Evolutionary conservation across 2,113 vertebrate genomes (phyloP).

Genomic region (Heterotilapia buettikoferi): DNA sequence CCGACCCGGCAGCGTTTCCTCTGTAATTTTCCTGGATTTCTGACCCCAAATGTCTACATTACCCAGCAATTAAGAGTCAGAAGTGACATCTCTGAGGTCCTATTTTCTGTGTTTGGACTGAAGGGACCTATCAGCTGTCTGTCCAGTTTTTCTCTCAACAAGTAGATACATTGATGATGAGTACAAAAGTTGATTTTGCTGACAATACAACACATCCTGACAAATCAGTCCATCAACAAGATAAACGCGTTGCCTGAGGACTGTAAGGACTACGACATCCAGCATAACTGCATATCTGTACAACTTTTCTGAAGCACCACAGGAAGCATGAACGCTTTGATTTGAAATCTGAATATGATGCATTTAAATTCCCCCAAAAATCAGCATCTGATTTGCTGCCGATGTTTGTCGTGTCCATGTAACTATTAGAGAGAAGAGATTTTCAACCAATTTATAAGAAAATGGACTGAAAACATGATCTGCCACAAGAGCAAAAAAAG

Average conservation of each 20-base stretch:
- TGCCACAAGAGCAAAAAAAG: background rate
- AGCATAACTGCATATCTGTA: background rate
- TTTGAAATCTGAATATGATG: background rate
- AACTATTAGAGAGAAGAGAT: background rate
- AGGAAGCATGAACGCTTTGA: background rate
- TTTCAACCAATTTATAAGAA: accelerated
- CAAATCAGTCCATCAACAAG: background rate
- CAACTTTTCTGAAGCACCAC: background rate
- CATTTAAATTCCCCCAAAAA: background rate
- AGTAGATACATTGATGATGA: background rate
- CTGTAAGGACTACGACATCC: accelerated
- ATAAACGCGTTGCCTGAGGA: background rate
- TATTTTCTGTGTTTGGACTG: background rate
- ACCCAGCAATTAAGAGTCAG: conserved; percentile 13
- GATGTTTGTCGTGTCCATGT: background rate
- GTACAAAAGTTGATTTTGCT: background rate
- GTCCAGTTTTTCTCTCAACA: conserved; percentile 9
- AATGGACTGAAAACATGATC: background rate
- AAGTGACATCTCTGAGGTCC: background rate
- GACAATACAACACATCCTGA: background rate
- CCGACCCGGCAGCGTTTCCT: background rate
- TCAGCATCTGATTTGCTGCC: background rate
- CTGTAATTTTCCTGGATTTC: conserved; percentile 11
- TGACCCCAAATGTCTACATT: conserved; percentile 11
- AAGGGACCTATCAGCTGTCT: background rate